A percentile compares a stretch with the other conserved stretches of the same genome.
Evolutionary conservation across 1,140 invertebrate genomes (phyloP).

Genomic region (Uloborus diversus): DNA sequence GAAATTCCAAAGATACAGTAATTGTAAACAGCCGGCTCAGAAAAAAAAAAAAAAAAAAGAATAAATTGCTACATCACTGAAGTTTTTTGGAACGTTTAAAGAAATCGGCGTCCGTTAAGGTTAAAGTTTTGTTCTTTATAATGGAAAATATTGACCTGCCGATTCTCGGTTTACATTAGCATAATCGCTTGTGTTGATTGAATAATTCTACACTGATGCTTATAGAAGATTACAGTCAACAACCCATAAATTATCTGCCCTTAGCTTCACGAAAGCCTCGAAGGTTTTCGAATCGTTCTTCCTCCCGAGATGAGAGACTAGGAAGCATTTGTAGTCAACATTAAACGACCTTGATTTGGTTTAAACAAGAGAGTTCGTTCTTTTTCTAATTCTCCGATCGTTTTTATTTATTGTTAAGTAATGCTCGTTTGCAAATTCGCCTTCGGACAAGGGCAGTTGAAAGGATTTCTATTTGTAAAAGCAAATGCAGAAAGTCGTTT

Average conservation of each 20-base stretch:
- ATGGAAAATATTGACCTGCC: conserved; percentile 37
- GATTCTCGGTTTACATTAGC: conserved; percentile 46
- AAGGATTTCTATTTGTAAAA: conserved; percentile 1
- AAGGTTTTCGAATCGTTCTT: conserved; percentile 26
- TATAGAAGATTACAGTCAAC: conserved; percentile 53
- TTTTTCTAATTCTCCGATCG: conserved; percentile 16
- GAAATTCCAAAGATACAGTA: conserved; percentile 1
- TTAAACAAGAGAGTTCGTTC: conserved; percentile 6
- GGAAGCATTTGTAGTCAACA: conserved; percentile 12
- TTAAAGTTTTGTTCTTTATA: conserved; percentile 47
- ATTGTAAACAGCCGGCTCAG: conserved; percentile 1
- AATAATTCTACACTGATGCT: conserved; percentile 54
- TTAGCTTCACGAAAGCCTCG: conserved; percentile 18
- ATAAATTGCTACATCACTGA: background rate
- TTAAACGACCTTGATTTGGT: conserved; percentile 46
- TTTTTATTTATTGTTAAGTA: conserved; percentile 35
- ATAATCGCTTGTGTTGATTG: conserved; percentile 50
- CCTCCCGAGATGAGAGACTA: conserved; percentile 32
- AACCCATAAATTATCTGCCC: conserved; percentile 47
- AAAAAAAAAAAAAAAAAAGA: background rate
- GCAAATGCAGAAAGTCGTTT: background rate
- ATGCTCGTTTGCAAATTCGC: conserved; percentile 20
- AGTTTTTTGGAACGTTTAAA: background rate
- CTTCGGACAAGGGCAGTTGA: conserved; percentile 34
- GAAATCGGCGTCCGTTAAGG: conserved; percentile 9